phyloP scores from a whole-genome alignment of 2,888 invertebrate species.

The Spodoptera picta region DNA sequence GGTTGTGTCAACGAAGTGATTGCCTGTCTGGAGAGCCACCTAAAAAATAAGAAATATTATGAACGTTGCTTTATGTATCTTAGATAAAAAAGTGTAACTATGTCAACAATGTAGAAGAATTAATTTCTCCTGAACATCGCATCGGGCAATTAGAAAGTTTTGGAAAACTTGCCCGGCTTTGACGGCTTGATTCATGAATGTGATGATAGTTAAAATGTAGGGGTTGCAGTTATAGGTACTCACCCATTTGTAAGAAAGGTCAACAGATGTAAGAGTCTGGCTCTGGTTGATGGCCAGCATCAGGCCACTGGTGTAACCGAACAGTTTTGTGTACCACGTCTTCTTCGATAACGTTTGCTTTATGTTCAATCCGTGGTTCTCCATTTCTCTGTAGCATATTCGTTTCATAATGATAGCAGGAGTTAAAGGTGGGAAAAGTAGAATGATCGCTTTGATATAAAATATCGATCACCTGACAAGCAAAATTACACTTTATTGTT shows the following conservation, averaged over 20 bases:
- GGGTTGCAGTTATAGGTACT: constrained; percentile 7
- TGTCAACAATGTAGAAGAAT: no score
- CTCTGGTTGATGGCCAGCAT: constrained; percentile 72
- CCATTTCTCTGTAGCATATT: constrained; percentile 36
- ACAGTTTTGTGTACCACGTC: constrained; percentile 29
- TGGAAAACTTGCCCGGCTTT: no score
- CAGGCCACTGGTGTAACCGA: constrained; percentile 64
- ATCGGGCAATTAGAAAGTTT: no score
- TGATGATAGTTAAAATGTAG: no score
- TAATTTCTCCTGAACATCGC: no score
- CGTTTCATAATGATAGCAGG: not conserved
- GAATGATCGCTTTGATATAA: no score
- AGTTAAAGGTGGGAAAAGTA: no score
- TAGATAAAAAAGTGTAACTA: no score
- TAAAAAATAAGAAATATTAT: constrained; percentile 32
- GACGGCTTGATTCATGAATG: no score
- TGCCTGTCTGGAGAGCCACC: constrained; percentile 64
- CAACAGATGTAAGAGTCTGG: constrained; percentile 55
- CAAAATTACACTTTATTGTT: no score
- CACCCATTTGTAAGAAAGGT: constrained; percentile 79
- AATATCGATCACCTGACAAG: no score
- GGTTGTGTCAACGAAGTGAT: constrained; percentile 67
- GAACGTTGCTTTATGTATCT: no score
- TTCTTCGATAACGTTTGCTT: not conserved
- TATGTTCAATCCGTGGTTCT: constrained; percentile 44